These are phyloP conservation scores for Cotesia typhae DNA, from an alignment of 1,140 invertebrate genomes.

Conservation along the genomic window DNA sequence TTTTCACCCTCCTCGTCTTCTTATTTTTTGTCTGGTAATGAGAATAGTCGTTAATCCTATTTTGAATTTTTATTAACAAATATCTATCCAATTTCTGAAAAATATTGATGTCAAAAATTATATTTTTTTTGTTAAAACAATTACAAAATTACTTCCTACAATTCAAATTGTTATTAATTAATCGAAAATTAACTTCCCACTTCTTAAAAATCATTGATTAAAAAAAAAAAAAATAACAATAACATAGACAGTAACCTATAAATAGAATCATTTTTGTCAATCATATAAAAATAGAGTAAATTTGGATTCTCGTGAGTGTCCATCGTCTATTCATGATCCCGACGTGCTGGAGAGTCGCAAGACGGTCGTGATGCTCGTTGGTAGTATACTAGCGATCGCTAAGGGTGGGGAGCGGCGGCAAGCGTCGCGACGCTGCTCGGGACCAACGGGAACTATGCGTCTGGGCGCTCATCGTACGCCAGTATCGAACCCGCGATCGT, in stretches of 20 bases:
- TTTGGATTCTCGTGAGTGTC: neutral
- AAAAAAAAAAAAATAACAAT: too few relatives aligned
- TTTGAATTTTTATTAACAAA: too few relatives aligned
- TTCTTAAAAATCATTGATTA: too few relatives aligned
- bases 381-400: conserved; percentile 23
- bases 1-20: too few relatives aligned
- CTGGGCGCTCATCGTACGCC: conserved; percentile 55
- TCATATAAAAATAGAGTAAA: neutral
- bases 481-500: conserved; percentile 65
- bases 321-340: conserved; percentile 15
- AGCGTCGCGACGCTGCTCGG: conserved; percentile 62
- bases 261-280: conserved; percentile 3
- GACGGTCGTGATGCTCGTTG: conserved; percentile 5
- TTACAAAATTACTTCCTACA: too few relatives aligned
- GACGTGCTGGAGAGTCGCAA: conserved; percentile 13
- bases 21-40: too few relatives aligned
- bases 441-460: conserved; percentile 61
- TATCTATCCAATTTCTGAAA: too few relatives aligned
- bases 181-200: too few relatives aligned
- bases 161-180: too few relatives aligned
- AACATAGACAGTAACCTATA: neutral
- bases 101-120: too few relatives aligned
- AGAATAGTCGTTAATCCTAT: too few relatives aligned
- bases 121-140: too few relatives aligned
- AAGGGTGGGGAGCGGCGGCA: conserved; percentile 41